These are phyloP conservation scores for Diarsia mendica DNA, from an alignment of 2,888 invertebrate species.

Conservation along the genomic window DNA sequence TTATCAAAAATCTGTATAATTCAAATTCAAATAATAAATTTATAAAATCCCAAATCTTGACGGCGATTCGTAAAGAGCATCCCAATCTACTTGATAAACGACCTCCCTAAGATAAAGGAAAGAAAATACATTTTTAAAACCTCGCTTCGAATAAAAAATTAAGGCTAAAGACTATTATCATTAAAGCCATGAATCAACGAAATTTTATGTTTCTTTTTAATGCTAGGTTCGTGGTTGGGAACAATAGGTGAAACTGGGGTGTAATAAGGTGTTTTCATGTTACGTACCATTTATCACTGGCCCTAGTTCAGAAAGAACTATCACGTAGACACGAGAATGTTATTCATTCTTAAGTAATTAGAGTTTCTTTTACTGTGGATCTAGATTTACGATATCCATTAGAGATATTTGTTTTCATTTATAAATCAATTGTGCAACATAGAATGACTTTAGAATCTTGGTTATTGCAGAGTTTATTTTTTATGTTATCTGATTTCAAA, in stretches of 20 bases:
- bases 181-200: constrained; percentile 82
- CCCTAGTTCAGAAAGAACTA: constrained; percentile 50
- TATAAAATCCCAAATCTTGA: constrained; percentile 66
- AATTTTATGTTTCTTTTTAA: constrained; percentile 77
- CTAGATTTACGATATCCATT: constrained; percentile 14
- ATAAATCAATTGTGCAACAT: neutral
- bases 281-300: constrained; percentile 64
- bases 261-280: constrained; percentile 47
- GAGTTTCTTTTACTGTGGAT: constrained; percentile 17
- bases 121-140: constrained; percentile 77
- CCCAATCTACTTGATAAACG: constrained; percentile 81
- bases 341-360: constrained; percentile 34
- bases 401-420: neutral
- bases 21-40: constrained; percentile 59
- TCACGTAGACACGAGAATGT: constrained; percentile 13
- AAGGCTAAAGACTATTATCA: constrained; percentile 77
- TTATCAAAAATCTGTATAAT: constrained; percentile 50
- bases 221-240: constrained; percentile 72
- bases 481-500: neutral
- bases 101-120: constrained; percentile 76
- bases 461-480: too few species aligned
- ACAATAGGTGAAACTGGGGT: constrained; percentile 72
- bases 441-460: neutral
- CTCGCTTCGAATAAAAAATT: constrained; percentile 75
- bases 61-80: constrained; percentile 75